Evolutionary conservation across 2,888 invertebrate species (phyloP), one percentile per base, ranked within the genome.

Genomic region (Drosophila robusta): DNA sequence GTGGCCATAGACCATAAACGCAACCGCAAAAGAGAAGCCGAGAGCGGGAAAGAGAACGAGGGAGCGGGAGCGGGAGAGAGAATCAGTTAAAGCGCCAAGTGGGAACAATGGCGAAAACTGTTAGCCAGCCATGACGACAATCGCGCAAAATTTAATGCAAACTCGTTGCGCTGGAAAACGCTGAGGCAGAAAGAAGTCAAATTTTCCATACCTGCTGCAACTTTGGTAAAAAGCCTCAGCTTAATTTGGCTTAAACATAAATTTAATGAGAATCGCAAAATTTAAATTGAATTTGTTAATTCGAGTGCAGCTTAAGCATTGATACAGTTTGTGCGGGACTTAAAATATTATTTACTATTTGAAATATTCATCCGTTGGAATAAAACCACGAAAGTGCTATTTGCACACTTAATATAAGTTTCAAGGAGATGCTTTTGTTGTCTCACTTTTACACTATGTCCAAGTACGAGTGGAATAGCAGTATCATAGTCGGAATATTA

Each of bases 1-100:
- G 68, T 85, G 82, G 54, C 71, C 76, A 81, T 74, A 84, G 80
- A 81, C 82, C 89, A 87, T 85, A 85, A 89, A 80, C 64, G 67
- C 70, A 58, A 36, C 74, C 57, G 46, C 62, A 49, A 61, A 47
- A 47, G 16, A n/a, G 4, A 7, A n/a, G 58, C 16, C 41, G 16
- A 42, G 36, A 22, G 14, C 45, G 14, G 42, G 24, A 51, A 38
- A 49, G 9, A 44, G 46, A 36, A 47, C 24, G 24, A 46, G 39
- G 39, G 49, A 49, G n/a, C n/a, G n/a, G n/a, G n/a, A n/a, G n/a
- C n/a, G 18, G 6, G 41, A 52, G 54, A 39, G 34, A 12, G 32
- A 41, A 29, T 29, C 29, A 29, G 29, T 29, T 29, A 32, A 11
- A 11, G 11, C 12, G 12, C 34, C 41, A 45, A 14, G 52, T n/a